phyloP scores from a whole-genome alignment of 2,113 vertebrate genomes.

The Psophia crepitans region DNA sequence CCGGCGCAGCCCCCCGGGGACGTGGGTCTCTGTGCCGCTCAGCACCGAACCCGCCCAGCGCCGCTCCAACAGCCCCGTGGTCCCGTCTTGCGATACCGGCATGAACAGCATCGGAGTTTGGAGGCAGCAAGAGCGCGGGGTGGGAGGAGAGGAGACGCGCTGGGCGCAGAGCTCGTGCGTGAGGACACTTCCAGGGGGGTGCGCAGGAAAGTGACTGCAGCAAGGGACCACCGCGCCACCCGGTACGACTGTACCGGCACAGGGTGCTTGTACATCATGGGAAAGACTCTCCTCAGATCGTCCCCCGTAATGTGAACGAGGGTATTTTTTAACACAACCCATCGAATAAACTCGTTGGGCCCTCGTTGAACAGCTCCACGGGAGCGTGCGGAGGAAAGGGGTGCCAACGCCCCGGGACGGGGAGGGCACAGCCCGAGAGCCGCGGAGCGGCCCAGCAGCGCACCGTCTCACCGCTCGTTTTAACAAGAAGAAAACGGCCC shows the following conservation, averaged over 20 bases:
- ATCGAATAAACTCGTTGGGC: accelerated
- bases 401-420: accelerated
- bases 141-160: background rate
- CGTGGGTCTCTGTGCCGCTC: accelerated
- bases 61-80: accelerated
- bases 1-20: background rate
- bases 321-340: background rate
- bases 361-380: accelerated
- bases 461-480: background rate
- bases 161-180: accelerated
- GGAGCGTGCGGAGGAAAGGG: accelerated
- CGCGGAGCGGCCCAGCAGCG: accelerated
- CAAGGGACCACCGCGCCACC: background rate
- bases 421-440: background rate
- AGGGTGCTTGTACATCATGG: accelerated
- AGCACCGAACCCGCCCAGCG: background rate
- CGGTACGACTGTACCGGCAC: accelerated
- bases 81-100: accelerated
- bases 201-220: background rate
- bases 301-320: accelerated
- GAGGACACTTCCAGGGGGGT: background rate
- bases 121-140: accelerated
- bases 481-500: background rate
- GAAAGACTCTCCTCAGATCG: background rate
- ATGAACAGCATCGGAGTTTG: accelerated